Conservation (phyloP, 2,797 vertebrate species). For the Ctenopoma multispine region DNA sequence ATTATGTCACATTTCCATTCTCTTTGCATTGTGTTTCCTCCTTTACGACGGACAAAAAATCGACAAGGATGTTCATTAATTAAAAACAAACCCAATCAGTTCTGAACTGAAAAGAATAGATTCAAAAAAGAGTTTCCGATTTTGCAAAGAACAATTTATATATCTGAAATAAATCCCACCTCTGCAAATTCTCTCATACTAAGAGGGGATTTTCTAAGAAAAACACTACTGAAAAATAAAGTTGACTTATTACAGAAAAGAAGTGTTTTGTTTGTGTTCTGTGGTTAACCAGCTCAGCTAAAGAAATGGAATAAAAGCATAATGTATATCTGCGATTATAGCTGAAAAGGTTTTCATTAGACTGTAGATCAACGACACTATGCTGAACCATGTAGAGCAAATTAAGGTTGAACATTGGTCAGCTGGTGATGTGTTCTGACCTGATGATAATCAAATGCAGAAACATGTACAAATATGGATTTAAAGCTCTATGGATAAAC, state of each 20-base stretch:
- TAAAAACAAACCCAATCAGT: not conserved
- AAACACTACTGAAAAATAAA: not conserved
- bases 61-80: not conserved
- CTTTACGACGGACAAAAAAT: not conserved
- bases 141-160: slow-evolving; percentile 6
- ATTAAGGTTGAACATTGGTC: not conserved
- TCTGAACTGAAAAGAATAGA: not conserved
- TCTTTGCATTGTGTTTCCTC: slow-evolving; percentile 15
- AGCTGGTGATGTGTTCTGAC: not conserved
- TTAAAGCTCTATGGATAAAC: not conserved
- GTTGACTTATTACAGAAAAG: not conserved
- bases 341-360: not conserved
- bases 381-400: not conserved
- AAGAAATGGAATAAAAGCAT: not conserved
- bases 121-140: not conserved
- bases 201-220: slow-evolving; percentile 2
- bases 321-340: not conserved
- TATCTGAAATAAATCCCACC: slow-evolving; percentile 34
- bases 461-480: not conserved
- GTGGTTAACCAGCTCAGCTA: not conserved
- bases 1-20: slow-evolving; percentile 43
- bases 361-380: not conserved
- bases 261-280: not conserved
- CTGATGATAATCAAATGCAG: not conserved
- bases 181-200: slow-evolving; percentile 12